Percentiles rank a stretch among this genome's conserved stretches.
phyloP scores from a whole-genome alignment of 2,113 vertebrate genomes.

The Copsychus sechellarum region DNA sequence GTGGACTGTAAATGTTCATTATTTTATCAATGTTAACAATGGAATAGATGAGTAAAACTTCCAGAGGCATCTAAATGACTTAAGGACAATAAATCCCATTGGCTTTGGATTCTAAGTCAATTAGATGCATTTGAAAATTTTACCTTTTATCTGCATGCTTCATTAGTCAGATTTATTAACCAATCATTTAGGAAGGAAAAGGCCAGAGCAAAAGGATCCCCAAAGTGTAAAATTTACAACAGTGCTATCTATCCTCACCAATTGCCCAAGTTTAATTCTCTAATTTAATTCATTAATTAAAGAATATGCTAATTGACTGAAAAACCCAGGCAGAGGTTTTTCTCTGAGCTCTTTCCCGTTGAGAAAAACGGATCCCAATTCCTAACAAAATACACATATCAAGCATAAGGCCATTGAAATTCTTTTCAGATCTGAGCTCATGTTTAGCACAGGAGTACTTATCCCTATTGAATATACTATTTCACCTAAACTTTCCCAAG shows the following conservation, averaged over 20 bases:
- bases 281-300: slow-evolving; percentile 71
- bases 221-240: slow-evolving; percentile 64
- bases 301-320: slow-evolving; percentile 63
- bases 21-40: slow-evolving; percentile 55
- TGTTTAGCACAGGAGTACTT: not conserved
- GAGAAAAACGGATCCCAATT: not conserved
- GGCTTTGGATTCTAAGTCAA: slow-evolving; percentile 63
- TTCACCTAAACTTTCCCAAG: not conserved
- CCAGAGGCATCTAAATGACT: slow-evolving; percentile 43
- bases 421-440: not conserved
- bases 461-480: not conserved
- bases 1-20: slow-evolving; percentile 20
- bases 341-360: slow-evolving; percentile 13
- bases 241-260: slow-evolving; percentile 54
- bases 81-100: slow-evolving; percentile 58
- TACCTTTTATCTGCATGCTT: slow-evolving; percentile 62
- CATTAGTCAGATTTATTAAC: slow-evolving; percentile 66
- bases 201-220: slow-evolving; percentile 54
- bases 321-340: slow-evolving; percentile 31
- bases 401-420: slow-evolving; percentile 3
- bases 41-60: slow-evolving; percentile 37
- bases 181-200: slow-evolving; percentile 57
- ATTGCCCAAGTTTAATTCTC: slow-evolving; percentile 61
- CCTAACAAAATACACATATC: slow-evolving; percentile 6
- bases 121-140: slow-evolving; percentile 63